Percentiles rank a stretch among this genome's conserved stretches.
Conservation (phyloP, 2,113 vertebrate species). For the Syngnathus scovelli region DNA sequence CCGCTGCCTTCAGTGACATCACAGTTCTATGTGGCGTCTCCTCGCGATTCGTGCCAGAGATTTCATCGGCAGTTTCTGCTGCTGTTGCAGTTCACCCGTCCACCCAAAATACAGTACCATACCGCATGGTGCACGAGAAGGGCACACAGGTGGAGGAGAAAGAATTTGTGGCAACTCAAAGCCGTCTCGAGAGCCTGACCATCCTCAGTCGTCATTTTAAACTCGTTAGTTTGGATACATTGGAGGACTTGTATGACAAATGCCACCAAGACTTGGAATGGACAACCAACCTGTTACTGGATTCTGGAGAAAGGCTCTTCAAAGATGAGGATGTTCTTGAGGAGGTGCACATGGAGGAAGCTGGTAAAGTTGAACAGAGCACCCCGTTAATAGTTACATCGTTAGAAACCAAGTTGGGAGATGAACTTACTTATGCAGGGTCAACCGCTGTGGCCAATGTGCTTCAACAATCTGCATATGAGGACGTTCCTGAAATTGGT, state of each 20-base stretch:
- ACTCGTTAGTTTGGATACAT: constrained; percentile 79
- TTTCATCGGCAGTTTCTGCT: constrained; percentile 27
- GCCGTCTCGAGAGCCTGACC: constrained; percentile 75
- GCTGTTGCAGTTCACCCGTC: constrained; percentile 37
- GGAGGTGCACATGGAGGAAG: constrained; percentile 11
- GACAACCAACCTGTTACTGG: constrained; percentile 88
- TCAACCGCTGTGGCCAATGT: constrained; percentile 4
- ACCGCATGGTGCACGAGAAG: constrained; percentile 83
- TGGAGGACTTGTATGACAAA: constrained; percentile 92
- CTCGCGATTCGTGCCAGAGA: constrained; percentile 74
- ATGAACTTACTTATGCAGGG: constrained; percentile 11
- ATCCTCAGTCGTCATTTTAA: constrained; percentile 86
- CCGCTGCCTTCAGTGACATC: constrained; percentile 35
- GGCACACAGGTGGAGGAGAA: constrained; percentile 87
- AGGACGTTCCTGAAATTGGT: neutral
- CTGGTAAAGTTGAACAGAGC: neutral
- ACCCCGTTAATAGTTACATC: neutral
- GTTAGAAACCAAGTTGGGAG: constrained; percentile 2
- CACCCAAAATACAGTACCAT: constrained; percentile 73
- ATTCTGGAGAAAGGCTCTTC: constrained; percentile 84
- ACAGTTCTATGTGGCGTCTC: constrained; percentile 71
- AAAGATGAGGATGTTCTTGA: constrained; percentile 63
- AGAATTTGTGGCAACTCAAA: constrained; percentile 69
- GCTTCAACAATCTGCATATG: constrained; percentile 2
- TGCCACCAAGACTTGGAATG: constrained; percentile 92